A percentile compares a stretch with the other conserved stretches of the same genome.
phyloP scores from a whole-genome alignment of 2,113 vertebrate genomes.

The Tragulus kanchil region DNA sequence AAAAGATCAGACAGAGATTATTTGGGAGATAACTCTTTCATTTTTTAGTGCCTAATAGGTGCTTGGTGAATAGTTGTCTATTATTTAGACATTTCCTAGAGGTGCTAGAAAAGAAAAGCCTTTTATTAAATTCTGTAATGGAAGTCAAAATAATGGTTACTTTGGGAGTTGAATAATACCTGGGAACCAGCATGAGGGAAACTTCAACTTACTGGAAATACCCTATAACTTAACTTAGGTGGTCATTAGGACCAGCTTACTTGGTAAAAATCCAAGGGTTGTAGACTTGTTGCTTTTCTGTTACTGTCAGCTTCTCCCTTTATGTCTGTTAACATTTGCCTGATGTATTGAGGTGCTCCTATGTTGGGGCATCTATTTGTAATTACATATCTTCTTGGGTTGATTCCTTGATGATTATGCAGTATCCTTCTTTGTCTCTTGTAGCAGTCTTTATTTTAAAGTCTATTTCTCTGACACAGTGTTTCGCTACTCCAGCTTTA shows the following conservation, averaged over 20 bases:
- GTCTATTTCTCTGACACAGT: neutral
- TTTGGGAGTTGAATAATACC: neutral
- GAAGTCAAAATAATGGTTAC: neutral
- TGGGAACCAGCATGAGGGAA: neutral
- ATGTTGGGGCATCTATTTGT: neutral
- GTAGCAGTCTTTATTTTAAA: neutral
- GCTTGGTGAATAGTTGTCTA: neutral
- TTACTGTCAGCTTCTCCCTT: neutral
- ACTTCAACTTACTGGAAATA: neutral
- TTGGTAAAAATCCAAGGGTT: neutral
- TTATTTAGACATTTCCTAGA: slow-evolving; percentile 22
- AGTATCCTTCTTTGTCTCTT: neutral
- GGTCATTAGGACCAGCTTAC: neutral
- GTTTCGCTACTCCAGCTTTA: neutral
- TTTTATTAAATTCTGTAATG: neutral
- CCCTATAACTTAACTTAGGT: neutral
- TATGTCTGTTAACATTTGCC: neutral
- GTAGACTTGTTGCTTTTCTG: neutral
- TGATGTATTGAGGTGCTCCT: neutral
- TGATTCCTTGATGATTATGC: neutral
- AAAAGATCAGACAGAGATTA: neutral
- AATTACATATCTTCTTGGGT: neutral
- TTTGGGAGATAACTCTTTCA: neutral
- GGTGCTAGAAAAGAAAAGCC: neutral
- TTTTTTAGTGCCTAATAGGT: neutral